Conservation (phyloP, 2,888 invertebrate species). For the Spialia ferax region DNA sequence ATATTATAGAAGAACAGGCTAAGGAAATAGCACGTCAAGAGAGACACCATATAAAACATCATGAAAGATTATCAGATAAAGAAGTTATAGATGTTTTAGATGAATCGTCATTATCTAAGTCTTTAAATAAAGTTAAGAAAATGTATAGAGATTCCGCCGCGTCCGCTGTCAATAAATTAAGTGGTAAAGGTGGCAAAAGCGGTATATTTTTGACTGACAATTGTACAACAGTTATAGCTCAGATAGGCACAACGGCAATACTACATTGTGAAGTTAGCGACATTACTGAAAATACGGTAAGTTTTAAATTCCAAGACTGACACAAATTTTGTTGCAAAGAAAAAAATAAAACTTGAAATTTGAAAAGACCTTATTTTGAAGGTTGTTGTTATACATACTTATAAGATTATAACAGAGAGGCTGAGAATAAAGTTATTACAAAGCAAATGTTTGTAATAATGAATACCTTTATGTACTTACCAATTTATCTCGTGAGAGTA, state of each 20-base stretch:
- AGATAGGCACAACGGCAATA: constrained; percentile 88
- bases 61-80: constrained; percentile 61
- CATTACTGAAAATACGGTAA: constrained; percentile 88
- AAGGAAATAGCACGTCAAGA: constrained; percentile 60
- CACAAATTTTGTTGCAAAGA: too few relatives aligned
- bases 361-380: too few relatives aligned
- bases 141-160: constrained; percentile 81
- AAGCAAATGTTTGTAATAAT: background rate
- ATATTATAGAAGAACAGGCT: constrained; percentile 63
- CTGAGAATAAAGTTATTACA: background rate
- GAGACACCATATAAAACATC: constrained; percentile 64
- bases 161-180: constrained; percentile 75
- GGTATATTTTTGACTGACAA: constrained; percentile 87
- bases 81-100: constrained; percentile 70
- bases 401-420: background rate
- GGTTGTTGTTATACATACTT: too few relatives aligned
- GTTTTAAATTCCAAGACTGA: too few relatives aligned
- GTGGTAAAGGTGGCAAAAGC: constrained; percentile 68
- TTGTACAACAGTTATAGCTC: constrained; percentile 88
- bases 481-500: background rate
- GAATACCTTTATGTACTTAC: too few relatives aligned
- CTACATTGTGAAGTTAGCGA: constrained; percentile 89
- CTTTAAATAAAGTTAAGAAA: constrained; percentile 79
- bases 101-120: constrained; percentile 66
- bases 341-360: too few relatives aligned